These are phyloP conservation scores for Heliconius hortense DNA, from an alignment of 2,888 invertebrate species.

Conservation along the genomic window DNA sequence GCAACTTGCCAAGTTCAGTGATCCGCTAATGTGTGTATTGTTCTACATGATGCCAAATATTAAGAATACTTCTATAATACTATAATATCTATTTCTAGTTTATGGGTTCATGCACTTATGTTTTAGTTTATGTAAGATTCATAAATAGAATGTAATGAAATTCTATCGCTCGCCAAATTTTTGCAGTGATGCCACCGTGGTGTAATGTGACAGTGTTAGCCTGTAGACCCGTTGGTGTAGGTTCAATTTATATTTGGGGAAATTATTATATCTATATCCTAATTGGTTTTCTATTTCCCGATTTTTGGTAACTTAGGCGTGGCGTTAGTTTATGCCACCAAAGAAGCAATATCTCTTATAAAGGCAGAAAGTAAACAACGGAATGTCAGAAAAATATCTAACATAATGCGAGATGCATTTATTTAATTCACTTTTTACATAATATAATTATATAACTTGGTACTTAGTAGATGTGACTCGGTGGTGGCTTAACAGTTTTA, in stretches of 20 bases:
- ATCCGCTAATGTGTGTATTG: constrained; percentile 47
- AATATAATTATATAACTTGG: too few relatives aligned
- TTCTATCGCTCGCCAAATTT: background rate
- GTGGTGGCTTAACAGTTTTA: background rate
- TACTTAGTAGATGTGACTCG: background rate
- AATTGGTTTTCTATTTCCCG: too few relatives aligned
- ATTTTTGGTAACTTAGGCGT: too few relatives aligned
- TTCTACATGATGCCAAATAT: constrained; percentile 40
- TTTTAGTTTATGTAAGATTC: constrained; percentile 9
- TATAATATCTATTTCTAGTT: constrained; percentile 54
- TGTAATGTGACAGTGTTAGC: background rate
- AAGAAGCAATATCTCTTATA: too few relatives aligned
- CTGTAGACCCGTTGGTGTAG: background rate
- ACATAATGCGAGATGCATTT: too few relatives aligned
- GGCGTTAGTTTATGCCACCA: too few relatives aligned
- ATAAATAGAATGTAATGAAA: constrained; percentile 12
- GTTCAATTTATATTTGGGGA: background rate
- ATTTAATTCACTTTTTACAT: too few relatives aligned
- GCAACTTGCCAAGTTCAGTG: constrained; percentile 65
- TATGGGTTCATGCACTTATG: constrained; percentile 58
- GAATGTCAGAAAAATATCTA: too few relatives aligned
- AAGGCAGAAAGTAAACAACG: too few relatives aligned
- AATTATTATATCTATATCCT: too few relatives aligned
- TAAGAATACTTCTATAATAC: constrained; percentile 37
- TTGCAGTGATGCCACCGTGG: background rate